These are phyloP conservation scores for Lasioglossum lativentre DNA, from an alignment of 2,888 invertebrate genomes.

Conservation along the genomic window DNA sequence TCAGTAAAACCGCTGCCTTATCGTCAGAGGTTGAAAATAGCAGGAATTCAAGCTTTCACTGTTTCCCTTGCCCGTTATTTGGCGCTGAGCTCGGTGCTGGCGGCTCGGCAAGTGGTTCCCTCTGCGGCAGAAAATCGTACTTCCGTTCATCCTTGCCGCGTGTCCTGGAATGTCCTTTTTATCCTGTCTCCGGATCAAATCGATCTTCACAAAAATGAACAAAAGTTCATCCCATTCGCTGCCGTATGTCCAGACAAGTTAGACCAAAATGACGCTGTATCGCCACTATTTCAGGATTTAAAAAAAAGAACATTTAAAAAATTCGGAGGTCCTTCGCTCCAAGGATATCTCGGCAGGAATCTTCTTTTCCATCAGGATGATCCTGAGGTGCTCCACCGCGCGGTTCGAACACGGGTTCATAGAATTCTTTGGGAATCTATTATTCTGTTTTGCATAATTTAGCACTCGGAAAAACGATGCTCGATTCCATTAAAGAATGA, in stretches of 20 bases:
- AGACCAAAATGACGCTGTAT: no score
- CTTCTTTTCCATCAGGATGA: constrained; percentile 70
- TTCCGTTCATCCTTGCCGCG: constrained; percentile 56
- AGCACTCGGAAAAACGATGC: background rate
- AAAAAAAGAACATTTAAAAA: background rate
- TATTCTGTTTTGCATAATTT: background rate
- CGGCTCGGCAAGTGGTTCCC: constrained; percentile 79
- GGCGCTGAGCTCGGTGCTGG: constrained; percentile 77
- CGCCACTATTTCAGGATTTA: background rate
- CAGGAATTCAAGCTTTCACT: constrained; percentile 76
- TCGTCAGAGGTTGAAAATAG: constrained; percentile 75
- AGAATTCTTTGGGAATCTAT: constrained; percentile 31
- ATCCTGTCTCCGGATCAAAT: constrained; percentile 24
- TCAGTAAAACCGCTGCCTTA: constrained; percentile 75
- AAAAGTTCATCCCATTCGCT: background rate
- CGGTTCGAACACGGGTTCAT: constrained; percentile 23
- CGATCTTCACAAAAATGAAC: constrained; percentile 15
- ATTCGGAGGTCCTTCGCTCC: constrained; percentile 5
- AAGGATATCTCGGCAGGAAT: constrained; percentile 52
- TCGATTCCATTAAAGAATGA: background rate
- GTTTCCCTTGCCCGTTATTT: constrained; percentile 72
- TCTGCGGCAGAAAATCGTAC: constrained; percentile 72
- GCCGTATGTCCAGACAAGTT: no score
- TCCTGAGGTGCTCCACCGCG: background rate
- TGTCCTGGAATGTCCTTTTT: constrained; percentile 65